These are phyloP conservation scores for Drosophila melanica DNA, from an alignment of 1,140 invertebrate genomes.

Conservation along the genomic window DNA sequence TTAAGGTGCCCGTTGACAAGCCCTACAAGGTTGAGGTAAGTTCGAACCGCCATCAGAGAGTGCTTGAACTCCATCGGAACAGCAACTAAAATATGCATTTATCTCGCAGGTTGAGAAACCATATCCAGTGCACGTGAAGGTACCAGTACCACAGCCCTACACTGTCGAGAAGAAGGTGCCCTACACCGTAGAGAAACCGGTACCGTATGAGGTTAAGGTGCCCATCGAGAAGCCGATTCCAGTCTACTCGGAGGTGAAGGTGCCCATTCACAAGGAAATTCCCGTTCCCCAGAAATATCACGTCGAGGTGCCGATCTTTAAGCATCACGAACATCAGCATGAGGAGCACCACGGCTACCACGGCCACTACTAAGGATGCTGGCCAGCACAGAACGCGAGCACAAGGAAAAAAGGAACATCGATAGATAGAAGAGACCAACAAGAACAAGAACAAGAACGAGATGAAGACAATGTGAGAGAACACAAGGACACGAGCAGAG, in stretches of 20 bases:
- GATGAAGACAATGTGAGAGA: conserved; percentile 19
- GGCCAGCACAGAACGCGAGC: conserved; percentile 70
- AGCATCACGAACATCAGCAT: conserved; percentile 80
- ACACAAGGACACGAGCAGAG: conserved; percentile 52
- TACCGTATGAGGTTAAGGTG: conserved; percentile 90
- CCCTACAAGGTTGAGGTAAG: conserved; percentile 90
- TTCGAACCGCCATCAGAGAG: not conserved
- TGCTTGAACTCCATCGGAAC: not conserved
- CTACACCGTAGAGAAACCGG: conserved; percentile 89
- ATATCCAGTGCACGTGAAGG: conserved; percentile 90
- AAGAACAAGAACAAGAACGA: conserved; percentile 20
- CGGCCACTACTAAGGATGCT: conserved; percentile 45
- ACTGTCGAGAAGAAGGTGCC: conserved; percentile 89
- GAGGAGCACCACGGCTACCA: conserved; percentile 64
- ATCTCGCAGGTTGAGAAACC: conserved; percentile 87
- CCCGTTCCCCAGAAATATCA: conserved; percentile 90
- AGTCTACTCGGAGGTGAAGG: conserved; percentile 89
- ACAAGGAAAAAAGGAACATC: conserved; percentile 59
- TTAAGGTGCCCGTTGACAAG: conserved; percentile 84
- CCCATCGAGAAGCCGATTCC: conserved; percentile 91
- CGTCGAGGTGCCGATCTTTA: conserved; percentile 87
- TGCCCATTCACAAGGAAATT: conserved; percentile 90
- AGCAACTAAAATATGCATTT: not conserved
- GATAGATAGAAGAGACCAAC: conserved; percentile 44
- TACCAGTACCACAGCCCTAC: conserved; percentile 91